A percentile compares a stretch with the other conserved stretches of the same genome.
Evolutionary conservation across 2,113 vertebrate species (phyloP).

Genomic region (human): GRCh38 chr9:6830001-6830500

Average conservation of each 20-base stretch:
- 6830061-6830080: neutral
- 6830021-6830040: constrained; percentile 15
- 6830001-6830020: neutral
- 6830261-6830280: neutral
- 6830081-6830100: neutral
- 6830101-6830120: neutral
- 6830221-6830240: neutral
- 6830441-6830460: neutral
- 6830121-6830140: neutral
- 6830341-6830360: neutral
- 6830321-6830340: neutral
- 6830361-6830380: neutral
- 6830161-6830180: neutral
- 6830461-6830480: neutral
- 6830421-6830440: neutral
- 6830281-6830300: neutral
- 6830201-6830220: neutral
- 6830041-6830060: neutral
- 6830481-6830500: neutral
- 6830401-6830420: neutral
- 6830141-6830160: neutral
- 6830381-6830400: neutral
- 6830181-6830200: neutral
- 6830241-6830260: neutral
- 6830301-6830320: neutral